Evolutionary conservation across 2,113 vertebrate genomes (phyloP), one percentile per base, ranked within the genome.

Genomic region (Lampris incognitus): DNA sequence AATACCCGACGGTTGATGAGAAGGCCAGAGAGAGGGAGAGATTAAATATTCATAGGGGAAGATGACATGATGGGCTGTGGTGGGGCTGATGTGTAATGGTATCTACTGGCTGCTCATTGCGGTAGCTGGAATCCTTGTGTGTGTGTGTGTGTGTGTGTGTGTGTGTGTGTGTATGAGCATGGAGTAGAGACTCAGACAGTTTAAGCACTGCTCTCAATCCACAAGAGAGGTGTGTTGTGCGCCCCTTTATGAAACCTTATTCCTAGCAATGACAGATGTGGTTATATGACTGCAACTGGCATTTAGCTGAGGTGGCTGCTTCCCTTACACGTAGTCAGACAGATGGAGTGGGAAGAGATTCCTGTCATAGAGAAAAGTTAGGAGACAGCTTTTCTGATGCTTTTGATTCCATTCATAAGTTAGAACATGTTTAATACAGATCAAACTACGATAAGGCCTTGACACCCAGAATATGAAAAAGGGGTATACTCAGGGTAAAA

Each of bases 41-140:
- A 91, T 85, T 85, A 87, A 93, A 92, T 93, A 93, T 93, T 91
- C 88, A 91, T 88, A 37, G 69, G 52, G 58, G 66, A 84, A 67
- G 70, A 88, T 85, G 82, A 84, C 71, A 78, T 79, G 79, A 76
- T 39, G 54, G 69, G 78, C 81, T 69, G 82, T 13, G 40, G 74
- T 46, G 66, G 63, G 72, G 69, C 39, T 41, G 74, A 73, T 74
- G 81, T 86, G 87, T 85, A 85, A 91, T 41, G 66, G 41, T 79
- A 89, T 90, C 86, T 81, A 81, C 79, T 85, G 64, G 48, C 82
- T 69, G 83, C 82, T 78, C 63, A 76, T 66, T 81, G 79, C 76
- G 68, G 66, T 63, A 46, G 49, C 46, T 55, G 24, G 37, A 70
- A 64, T 65, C 5, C 58, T 51, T 48, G 68, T 70, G 68, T 68